Evolutionary conservation across 2,888 invertebrate species (phyloP).

Genomic region (Plagodis dolabraria): DNA sequence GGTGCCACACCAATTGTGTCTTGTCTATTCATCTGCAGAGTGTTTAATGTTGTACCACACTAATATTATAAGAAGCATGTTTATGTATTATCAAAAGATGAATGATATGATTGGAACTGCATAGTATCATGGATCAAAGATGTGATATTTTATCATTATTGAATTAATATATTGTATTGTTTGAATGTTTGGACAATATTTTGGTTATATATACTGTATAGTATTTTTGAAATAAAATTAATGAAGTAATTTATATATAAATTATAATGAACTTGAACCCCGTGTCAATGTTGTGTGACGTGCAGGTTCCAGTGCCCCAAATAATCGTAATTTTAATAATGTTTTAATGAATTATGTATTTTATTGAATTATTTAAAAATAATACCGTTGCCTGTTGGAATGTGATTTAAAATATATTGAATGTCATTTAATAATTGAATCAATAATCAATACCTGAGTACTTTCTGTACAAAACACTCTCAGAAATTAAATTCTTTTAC

Average conservation of each 20-base stretch:
- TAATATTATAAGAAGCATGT: conserved; percentile 56
- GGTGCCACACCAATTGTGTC: conserved; percentile 65
- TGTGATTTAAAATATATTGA: conserved; percentile 9
- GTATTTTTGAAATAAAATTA: conserved; percentile 43
- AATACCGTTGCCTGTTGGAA: conserved; percentile 7
- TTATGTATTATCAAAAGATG: conserved; percentile 45
- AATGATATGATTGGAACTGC: conserved; percentile 68
- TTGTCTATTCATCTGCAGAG: conserved; percentile 68
- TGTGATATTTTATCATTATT: conserved; percentile 79
- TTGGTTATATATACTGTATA: conserved; percentile 48
- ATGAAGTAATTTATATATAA: conserved; percentile 31
- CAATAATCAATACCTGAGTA: conserved; percentile 17
- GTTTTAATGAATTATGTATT: conserved; percentile 10
- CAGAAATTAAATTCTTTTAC: conserved; percentile 56
- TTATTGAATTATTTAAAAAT: conserved; percentile 9
- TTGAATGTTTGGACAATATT: conserved; percentile 43
- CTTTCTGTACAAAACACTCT: conserved; percentile 42
- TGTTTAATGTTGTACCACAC: conserved; percentile 63
- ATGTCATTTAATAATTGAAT: conserved; percentile 2
- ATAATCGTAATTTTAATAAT: conserved; percentile 8
- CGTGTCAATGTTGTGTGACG: conserved; percentile 22
- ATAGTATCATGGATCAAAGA: conserved; percentile 76
- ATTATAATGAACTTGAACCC: conserved; percentile 14
- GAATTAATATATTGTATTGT: conserved; percentile 65
- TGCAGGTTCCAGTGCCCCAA: conserved; percentile 78